Conservation (phyloP, 2,797 vertebrate genomes). For the Aldrovandia affinis region DNA sequence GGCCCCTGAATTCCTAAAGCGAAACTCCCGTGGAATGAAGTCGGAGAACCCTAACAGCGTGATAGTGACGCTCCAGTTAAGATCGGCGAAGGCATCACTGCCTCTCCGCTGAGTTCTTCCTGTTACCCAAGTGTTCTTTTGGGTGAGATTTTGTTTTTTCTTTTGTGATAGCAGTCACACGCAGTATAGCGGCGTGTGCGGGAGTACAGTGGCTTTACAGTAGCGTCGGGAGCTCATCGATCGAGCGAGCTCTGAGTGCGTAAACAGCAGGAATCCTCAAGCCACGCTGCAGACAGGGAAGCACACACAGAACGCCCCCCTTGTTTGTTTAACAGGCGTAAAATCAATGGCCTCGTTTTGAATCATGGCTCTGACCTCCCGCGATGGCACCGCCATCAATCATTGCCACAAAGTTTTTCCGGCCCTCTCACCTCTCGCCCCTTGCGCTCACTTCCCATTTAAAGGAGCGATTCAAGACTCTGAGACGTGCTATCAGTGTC, state of each 20-base stretch:
- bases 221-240: neutral
- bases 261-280: neutral
- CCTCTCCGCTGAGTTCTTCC: neutral
- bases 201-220: neutral
- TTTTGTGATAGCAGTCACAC: neutral
- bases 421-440: slow-evolving; percentile 57
- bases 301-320: neutral
- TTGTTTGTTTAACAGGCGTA: slow-evolving; percentile 75
- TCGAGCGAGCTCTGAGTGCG: neutral
- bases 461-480: neutral
- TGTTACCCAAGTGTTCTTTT: neutral
- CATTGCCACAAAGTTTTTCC: slow-evolving; percentile 56
- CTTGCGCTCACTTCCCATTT: neutral
- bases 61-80: neutral
- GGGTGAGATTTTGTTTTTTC: neutral
- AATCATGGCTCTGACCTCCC: slow-evolving; percentile 76
- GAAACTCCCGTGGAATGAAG: neutral
- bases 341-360: slow-evolving; percentile 70
- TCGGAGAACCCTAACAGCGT: neutral
- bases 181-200: neutral
- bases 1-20: neutral
- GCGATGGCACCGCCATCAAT: slow-evolving; percentile 74
- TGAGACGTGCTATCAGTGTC: neutral
- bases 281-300: neutral
- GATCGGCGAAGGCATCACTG: neutral